Conservation (phyloP, 37 sponge, comb jelly and placozoan genomes). For the Chondrilla cf. caribensis region DNA sequence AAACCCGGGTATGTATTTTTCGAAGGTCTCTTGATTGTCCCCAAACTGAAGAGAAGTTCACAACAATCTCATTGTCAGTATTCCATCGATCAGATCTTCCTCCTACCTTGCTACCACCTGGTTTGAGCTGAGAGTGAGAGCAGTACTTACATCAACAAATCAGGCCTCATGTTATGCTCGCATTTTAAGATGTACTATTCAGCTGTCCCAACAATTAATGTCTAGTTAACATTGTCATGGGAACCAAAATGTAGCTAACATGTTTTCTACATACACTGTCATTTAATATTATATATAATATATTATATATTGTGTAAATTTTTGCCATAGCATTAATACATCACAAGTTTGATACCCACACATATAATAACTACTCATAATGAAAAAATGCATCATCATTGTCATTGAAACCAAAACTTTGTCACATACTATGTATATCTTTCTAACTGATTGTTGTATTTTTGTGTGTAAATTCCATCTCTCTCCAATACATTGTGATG, state of each 20-base stretch:
- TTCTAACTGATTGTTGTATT: background rate
- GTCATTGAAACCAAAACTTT: too few species aligned
- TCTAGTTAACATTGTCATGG: too few species aligned
- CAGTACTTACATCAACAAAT: conserved; percentile 34
- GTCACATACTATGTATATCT: background rate
- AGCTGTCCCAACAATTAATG: background rate
- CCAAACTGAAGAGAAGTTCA: background rate
- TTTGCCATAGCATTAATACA: background rate
- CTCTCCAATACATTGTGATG: too few species aligned
- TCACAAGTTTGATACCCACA: background rate
- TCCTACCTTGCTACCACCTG: conserved; percentile 15
- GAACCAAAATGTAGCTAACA: background rate
- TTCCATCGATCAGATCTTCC: conserved; percentile 11
- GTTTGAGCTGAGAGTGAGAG: conserved; percentile 18
- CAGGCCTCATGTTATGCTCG: conserved; percentile 22
- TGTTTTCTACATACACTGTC: background rate
- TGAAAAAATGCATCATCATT: background rate
- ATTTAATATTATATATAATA: too few species aligned
- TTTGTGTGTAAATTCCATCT: background rate
- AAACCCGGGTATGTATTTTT: conserved; percentile 4
- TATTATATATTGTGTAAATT: too few species aligned
- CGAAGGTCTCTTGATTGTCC: background rate
- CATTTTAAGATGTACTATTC: conserved; percentile 18
- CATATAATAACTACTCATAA: too few species aligned
- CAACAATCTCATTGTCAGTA: background rate